phyloP scores from a whole-genome alignment of 2,888 invertebrate species.

The Tiliacea citrago region DNA sequence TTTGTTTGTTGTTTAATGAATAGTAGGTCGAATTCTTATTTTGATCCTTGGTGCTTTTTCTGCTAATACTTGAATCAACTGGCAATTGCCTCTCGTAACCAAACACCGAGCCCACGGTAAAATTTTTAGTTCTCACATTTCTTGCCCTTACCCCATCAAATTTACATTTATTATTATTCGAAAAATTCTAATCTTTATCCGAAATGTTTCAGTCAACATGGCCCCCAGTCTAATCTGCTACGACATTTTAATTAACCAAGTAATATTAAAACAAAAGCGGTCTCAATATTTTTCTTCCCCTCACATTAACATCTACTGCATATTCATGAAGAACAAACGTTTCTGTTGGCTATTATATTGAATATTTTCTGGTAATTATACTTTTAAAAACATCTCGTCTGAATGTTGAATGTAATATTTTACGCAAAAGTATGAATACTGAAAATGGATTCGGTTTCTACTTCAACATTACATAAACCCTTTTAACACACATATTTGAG shows the following conservation, averaged over 20 bases:
- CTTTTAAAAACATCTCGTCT: conserved; percentile 61
- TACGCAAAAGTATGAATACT: conserved; percentile 25
- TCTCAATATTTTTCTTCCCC: conserved; percentile 73
- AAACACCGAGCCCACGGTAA: not conserved
- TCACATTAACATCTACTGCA: conserved; percentile 76
- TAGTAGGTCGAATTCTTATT: not conserved
- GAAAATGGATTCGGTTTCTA: conserved; percentile 5
- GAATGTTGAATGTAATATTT: conserved; percentile 47
- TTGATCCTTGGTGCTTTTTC: not conserved
- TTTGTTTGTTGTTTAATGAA: not conserved
- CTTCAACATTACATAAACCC: not conserved
- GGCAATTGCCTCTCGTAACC: not conserved
- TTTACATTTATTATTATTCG: conserved; percentile 35
- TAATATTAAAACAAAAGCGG: conserved; percentile 66
- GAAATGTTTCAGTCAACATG: conserved; percentile 39
- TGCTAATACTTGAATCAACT: not conserved
- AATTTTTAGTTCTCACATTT: not conserved
- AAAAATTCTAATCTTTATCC: conserved; percentile 36
- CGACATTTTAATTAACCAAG: conserved; percentile 63
- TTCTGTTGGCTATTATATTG: conserved; percentile 56
- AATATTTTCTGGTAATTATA: conserved; percentile 64
- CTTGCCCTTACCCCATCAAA: not conserved
- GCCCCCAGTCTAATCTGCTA: conserved; percentile 53
- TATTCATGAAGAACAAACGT: conserved; percentile 75
- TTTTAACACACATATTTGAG: not conserved